These are phyloP conservation scores for Autographa gamma DNA, from an alignment of 2,888 invertebrate genomes.

Conservation along the genomic window DNA sequence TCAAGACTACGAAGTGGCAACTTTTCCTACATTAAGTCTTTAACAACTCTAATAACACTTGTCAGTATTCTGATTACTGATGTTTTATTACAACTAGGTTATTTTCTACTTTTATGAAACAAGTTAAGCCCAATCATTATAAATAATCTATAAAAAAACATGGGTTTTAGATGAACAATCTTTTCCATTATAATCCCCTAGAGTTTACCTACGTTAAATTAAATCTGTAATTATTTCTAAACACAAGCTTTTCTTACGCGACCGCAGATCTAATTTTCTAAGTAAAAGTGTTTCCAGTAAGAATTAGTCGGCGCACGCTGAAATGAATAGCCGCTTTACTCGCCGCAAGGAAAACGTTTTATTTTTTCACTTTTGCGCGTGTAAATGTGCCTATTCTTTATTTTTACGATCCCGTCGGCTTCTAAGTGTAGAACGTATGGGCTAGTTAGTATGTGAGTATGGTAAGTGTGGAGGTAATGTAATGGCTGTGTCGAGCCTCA, in stretches of 20 bases:
- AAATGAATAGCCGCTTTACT: conserved; percentile 51
- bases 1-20: neutral
- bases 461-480: conserved; percentile 82
- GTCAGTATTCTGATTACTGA: conserved; percentile 14
- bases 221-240: conserved; percentile 8
- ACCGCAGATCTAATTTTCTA: conserved; percentile 56
- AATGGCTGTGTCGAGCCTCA: conserved; percentile 79
- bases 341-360: conserved; percentile 65
- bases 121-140: conserved; percentile 24
- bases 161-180: conserved; percentile 16
- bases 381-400: conserved; percentile 69
- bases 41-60: conserved; percentile 20
- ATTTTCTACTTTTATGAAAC: conserved; percentile 10
- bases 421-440: conserved; percentile 69
- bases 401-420: conserved; percentile 77
- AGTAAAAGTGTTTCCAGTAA: conserved; percentile 50
- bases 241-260: conserved; percentile 20
- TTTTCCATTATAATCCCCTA: no score
- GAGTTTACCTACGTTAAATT: conserved; percentile 15
- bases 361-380: conserved; percentile 68
- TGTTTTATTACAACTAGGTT: conserved; percentile 21
- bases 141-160: conserved; percentile 19
- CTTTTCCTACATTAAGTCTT: conserved; percentile 11
- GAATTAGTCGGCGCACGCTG: conserved; percentile 36
- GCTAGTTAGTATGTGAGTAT: conserved; percentile 76